Evolutionary conservation across 2,888 invertebrate genomes (phyloP), one percentile per base, ranked within the genome.

Genomic region (Hydriomena furcata): DNA sequence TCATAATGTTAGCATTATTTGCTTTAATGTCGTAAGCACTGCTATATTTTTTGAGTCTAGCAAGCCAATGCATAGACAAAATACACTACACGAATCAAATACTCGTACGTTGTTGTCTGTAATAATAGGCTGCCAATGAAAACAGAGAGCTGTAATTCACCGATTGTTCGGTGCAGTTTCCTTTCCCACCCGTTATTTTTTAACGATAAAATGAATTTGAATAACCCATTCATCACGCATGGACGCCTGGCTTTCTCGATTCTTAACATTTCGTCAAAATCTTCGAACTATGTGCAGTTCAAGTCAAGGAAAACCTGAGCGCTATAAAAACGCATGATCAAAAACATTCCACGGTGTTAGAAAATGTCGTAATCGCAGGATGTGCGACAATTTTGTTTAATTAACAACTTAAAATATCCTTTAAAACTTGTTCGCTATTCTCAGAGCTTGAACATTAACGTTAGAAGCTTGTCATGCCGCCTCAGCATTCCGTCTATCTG

Each of bases 91-190:
- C 52, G 48, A 61, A 72, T 66, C 61, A 49, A 72, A 70, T 66
- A n/a, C n/a, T n/a, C n/a, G n/a, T n/a, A 58, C 25, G 62, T 71
- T 65, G 52, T 65, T 55, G 54, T 40, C 62, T 63, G 70, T 79
- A 73, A 79, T 73, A 66, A 65, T 46, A 63, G 61, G 57, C 65
- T 58, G 60, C 58, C 70, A 63, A 73, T 81, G 66, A 64, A 72
- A 78, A 76, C 64, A 61, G 69, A 76, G 73, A 79, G 70, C 66
- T 60, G 65, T 68, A 69, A 70, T 69, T 69, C 65, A 63, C 60
- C 71, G 63, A 82, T 81, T 82, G 80, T 83, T 76, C 62, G 47
- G 50, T 49, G 56, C 62, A 62, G 70, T 78, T 81, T 78, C 71
- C 67, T 72, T 83, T 84, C 84, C 72, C 81, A 82, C 55, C 61